Percentiles rank a stretch among this genome's conserved stretches.
Conservation (phyloP, 2,113 vertebrate species). For the Rhodinocichla rosea region DNA sequence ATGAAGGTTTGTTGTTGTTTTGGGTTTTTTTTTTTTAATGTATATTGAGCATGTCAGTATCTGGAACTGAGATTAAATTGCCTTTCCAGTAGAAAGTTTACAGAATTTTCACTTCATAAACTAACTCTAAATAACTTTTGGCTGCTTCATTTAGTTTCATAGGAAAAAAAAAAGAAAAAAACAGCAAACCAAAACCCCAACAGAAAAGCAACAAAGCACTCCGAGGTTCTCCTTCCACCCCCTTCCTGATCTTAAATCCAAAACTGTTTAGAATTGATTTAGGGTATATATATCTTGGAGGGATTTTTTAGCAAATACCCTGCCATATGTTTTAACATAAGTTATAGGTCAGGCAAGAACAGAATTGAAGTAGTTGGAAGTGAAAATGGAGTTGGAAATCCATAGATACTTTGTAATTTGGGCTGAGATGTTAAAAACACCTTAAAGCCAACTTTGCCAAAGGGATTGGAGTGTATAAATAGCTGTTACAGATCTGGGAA, state of each 20-base stretch:
- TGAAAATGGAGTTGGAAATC: conserved; percentile 13
- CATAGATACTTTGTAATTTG: background rate
- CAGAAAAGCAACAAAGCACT: background rate
- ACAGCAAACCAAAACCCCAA: background rate
- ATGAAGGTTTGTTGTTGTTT: background rate
- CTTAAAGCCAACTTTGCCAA: background rate
- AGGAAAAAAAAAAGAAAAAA: background rate
- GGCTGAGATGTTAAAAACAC: background rate
- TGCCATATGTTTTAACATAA: conserved; percentile 26
- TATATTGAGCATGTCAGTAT: conserved; percentile 4
- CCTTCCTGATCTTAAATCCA: background rate
- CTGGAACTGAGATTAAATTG: background rate
- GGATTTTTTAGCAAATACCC: background rate
- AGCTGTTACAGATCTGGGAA: background rate
- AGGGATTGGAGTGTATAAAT: background rate
- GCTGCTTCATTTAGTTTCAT: background rate
- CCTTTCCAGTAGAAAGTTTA: background rate
- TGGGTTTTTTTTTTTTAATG: background rate
- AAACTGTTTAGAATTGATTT: conserved; percentile 16
- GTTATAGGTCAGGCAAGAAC: background rate
- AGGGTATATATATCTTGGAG: background rate
- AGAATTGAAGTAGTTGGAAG: conserved; percentile 5
- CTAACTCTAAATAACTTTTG: background rate
- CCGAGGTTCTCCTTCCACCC: background rate
- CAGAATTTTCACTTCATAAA: conserved; percentile 50